Evolutionary conservation across 2,888 invertebrate genomes (phyloP).

Genomic region (Meiosimyza decipiens): DNA sequence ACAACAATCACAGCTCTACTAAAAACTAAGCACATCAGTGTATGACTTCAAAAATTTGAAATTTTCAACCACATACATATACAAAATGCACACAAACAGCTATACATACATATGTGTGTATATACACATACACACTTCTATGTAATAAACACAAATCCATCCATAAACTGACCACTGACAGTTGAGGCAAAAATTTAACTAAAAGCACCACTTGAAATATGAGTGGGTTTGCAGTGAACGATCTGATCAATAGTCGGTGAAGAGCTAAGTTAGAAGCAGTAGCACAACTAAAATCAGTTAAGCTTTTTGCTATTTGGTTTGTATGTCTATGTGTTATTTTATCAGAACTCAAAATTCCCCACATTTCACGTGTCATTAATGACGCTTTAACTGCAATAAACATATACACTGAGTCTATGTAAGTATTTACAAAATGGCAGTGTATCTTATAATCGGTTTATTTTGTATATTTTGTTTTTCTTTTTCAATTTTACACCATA

Average conservation of each 20-base stretch:
- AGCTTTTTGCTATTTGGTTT: too few relatives aligned
- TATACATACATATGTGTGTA: too few relatives aligned
- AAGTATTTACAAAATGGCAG: too few relatives aligned
- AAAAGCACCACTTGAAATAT: not conserved
- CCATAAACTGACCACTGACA: slow-evolving; percentile 10
- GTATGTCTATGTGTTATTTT: too few relatives aligned
- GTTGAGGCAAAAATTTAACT: not conserved
- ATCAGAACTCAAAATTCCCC: too few relatives aligned
- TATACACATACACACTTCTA: not conserved
- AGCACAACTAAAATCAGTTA: too few relatives aligned
- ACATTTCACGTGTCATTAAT: too few relatives aligned
- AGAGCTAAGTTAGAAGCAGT: not conserved
- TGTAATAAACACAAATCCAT: not conserved
- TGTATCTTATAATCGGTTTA: too few relatives aligned
- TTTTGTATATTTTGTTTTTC: too few relatives aligned
- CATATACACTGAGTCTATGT: too few relatives aligned
- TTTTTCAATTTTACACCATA: too few relatives aligned
- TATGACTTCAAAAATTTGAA: not conserved
- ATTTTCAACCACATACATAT: slow-evolving; percentile 9
- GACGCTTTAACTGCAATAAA: too few relatives aligned
- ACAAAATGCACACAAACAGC: not conserved
- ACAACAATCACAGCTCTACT: not conserved
- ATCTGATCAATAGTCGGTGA: not conserved
- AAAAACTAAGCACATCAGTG: not conserved
- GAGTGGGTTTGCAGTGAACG: not conserved